Evolutionary conservation across 2,797 vertebrate genomes (phyloP).

Genomic region (Mycteria americana): DNA sequence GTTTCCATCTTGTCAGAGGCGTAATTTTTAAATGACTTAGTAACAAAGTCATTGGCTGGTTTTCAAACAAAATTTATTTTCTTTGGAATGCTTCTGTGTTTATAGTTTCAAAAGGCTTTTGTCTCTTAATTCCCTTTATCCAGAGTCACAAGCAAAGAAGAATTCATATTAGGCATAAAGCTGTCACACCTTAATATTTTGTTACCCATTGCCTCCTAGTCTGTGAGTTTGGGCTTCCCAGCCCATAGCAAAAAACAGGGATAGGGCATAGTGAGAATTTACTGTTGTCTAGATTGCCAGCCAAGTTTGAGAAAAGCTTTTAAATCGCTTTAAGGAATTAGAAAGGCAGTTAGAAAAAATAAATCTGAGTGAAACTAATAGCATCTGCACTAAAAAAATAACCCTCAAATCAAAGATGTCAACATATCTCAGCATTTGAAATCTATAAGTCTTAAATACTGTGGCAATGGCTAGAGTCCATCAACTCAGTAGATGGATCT

Average conservation of each 20-base stretch:
- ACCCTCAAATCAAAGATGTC: background rate
- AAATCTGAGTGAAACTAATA: background rate
- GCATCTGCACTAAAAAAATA: background rate
- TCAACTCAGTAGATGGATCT: background rate
- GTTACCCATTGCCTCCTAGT: background rate
- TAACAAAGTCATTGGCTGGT: background rate
- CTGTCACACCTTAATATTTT: background rate
- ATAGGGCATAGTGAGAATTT: background rate
- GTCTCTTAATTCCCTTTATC: background rate
- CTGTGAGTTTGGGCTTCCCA: background rate
- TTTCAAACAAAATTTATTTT: background rate
- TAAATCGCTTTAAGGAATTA: background rate
- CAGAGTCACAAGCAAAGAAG: background rate
- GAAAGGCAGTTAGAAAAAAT: background rate
- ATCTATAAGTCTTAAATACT: background rate
- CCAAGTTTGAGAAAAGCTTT: background rate
- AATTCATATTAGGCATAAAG: background rate
- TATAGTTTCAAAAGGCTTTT: background rate
- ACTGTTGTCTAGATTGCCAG: background rate
- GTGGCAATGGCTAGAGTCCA: background rate
- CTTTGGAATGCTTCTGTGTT: background rate
- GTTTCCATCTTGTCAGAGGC: background rate
- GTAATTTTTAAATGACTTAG: background rate
- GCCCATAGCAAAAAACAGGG: accelerated
- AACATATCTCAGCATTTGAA: background rate